A percentile compares a stretch with the other conserved stretches of the same genome.
Evolutionary conservation across 2,797 vertebrate species (phyloP).

Genomic region (Rhynchotus rufescens): DNA sequence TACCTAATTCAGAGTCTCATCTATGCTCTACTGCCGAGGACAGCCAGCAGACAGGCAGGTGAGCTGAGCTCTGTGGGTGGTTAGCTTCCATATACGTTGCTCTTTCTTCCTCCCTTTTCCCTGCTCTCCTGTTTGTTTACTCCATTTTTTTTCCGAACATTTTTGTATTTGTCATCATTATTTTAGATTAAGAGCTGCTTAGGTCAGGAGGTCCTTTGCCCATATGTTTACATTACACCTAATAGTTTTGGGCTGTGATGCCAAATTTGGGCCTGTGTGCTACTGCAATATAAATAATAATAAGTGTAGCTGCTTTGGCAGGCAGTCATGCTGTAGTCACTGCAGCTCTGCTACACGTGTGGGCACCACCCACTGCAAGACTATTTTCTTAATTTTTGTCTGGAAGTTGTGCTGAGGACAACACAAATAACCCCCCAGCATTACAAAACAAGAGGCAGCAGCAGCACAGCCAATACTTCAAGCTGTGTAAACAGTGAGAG

Average conservation of each 20-base stretch:
- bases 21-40: not conserved
- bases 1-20: constrained; percentile 13
- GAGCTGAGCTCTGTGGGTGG: not conserved
- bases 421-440: not conserved
- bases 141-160: not conserved
- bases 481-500: not conserved
- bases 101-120: not conserved
- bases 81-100: not conserved
- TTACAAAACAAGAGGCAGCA: not conserved
- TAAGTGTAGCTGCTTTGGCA: not conserved
- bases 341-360: not conserved
- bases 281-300: not conserved
- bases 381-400: not conserved
- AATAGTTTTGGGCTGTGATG: not conserved
- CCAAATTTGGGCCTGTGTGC: not conserved
- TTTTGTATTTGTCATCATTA: not conserved
- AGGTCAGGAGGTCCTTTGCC: not conserved
- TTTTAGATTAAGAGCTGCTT: not conserved
- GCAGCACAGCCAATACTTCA: not conserved
- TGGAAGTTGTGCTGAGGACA: not conserved
- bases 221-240: not conserved
- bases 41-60: not conserved
- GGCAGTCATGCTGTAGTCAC: not conserved
- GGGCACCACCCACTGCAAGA: not conserved
- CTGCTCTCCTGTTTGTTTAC: not conserved